These are phyloP conservation scores for Chrysomallon squamiferum DNA, from an alignment of 1,140 invertebrate genomes.

Conservation along the genomic window DNA sequence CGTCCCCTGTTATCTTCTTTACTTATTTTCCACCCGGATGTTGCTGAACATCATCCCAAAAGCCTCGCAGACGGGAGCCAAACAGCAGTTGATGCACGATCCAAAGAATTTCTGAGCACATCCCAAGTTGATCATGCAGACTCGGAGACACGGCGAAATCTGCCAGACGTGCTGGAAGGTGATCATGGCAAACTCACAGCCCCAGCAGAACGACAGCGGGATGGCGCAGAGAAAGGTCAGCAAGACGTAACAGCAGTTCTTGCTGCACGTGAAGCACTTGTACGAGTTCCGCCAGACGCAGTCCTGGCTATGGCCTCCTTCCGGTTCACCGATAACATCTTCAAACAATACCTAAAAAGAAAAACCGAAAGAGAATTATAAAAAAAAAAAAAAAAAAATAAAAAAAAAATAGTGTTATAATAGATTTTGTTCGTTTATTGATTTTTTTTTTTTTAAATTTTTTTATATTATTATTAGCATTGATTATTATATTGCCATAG, in stretches of 20 bases:
- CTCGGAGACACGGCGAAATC: slow-evolving; percentile 50
- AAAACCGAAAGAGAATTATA: background rate
- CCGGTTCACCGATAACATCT: slow-evolving; percentile 79
- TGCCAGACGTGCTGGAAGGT: slow-evolving; percentile 68
- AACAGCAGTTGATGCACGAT: slow-evolving; percentile 69
- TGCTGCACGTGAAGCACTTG: slow-evolving; percentile 72
- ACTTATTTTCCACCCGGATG: slow-evolving; percentile 65
- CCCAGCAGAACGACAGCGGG: slow-evolving; percentile 72
- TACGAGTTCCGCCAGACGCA: slow-evolving; percentile 76
- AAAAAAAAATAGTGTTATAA: no score
- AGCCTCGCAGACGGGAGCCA: slow-evolving; percentile 71
- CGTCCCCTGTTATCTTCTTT: no score
- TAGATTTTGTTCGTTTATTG: no score
- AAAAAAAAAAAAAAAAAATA: no score
- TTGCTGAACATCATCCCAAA: slow-evolving; percentile 72
- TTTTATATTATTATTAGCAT: no score
- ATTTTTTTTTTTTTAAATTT: no score
- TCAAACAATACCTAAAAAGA: slow-evolving; percentile 67
- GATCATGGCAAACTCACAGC: slow-evolving; percentile 75
- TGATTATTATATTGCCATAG: no score
- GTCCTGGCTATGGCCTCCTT: slow-evolving; percentile 74
- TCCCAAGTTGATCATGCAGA: slow-evolving; percentile 68
- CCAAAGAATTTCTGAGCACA: slow-evolving; percentile 68
- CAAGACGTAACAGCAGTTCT: slow-evolving; percentile 74
- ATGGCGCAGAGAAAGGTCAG: slow-evolving; percentile 74